These are phyloP conservation scores for Pelmatolapia mariae DNA, from an alignment of 2,113 vertebrate genomes.

Conservation along the genomic window DNA sequence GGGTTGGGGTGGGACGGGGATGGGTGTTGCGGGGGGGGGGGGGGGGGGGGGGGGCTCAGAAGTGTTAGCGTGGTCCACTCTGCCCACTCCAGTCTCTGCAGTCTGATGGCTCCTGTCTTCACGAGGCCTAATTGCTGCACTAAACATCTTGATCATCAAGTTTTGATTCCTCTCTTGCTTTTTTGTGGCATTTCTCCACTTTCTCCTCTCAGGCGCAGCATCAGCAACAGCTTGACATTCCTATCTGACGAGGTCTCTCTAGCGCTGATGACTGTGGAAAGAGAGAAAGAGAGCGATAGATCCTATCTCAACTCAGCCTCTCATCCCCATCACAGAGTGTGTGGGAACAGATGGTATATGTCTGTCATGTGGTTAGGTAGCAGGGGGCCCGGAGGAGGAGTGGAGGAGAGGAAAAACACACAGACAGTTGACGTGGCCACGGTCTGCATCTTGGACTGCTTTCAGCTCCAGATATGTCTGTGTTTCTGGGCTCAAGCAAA, in stretches of 20 bases:
- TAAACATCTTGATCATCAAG: background rate
- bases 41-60: background rate
- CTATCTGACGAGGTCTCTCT: constrained; percentile 31
- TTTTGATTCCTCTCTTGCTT: background rate
- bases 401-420: constrained; percentile 33
- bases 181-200: background rate
- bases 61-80: background rate
- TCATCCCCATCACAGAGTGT: constrained; percentile 11
- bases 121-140: background rate
- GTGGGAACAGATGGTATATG: constrained; percentile 55
- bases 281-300: constrained; percentile 33
- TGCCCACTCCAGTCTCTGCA: background rate
- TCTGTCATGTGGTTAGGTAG: constrained; percentile 60
- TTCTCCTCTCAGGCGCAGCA: background rate
- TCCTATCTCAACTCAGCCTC: constrained; percentile 47
- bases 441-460: constrained; percentile 18
- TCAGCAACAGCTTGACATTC: constrained; percentile 32
- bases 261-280: constrained; percentile 25
- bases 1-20: background rate
- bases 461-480: constrained; percentile 1
- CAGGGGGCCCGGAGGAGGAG: constrained; percentile 27
- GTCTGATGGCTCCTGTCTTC: background rate
- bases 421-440: constrained; percentile 23
- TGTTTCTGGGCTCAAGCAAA: background rate
- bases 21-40: no score